A percentile compares a stretch with the other conserved stretches of the same genome.
These are phyloP conservation scores for Acinonyx jubatus DNA, from an alignment of 2,113 vertebrate species.

Conservation along the genomic window DNA sequence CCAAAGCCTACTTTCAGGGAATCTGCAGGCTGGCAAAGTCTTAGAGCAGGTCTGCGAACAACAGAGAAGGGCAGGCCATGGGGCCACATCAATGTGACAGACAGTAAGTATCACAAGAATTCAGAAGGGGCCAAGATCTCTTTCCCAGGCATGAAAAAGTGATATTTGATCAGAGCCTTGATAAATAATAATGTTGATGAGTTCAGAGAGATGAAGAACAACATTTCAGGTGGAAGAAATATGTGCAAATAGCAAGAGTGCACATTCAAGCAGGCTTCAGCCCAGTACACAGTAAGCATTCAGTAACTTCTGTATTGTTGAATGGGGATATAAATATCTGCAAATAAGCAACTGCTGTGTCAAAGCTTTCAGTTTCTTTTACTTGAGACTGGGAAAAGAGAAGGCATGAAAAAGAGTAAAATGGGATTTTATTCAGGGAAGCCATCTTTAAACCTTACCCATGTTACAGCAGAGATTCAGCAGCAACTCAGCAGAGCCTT, in stretches of 20 bases:
- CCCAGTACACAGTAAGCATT: too few species aligned
- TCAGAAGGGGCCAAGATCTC: neutral
- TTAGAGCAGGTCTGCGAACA: neutral
- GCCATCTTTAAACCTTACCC: neutral
- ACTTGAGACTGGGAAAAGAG: neutral
- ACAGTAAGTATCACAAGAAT: accelerated
- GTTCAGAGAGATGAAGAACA: too few species aligned
- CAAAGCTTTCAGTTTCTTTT: neutral
- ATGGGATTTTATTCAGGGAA: neutral
- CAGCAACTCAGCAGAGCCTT: neutral
- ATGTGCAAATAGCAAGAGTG: neutral
- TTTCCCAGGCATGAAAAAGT: neutral
- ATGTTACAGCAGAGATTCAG: neutral
- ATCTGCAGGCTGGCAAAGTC: neutral
- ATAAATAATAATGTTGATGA: neutral
- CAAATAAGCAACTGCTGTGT: neutral
- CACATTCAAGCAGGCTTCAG: accelerated
- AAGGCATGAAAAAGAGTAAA: neutral
- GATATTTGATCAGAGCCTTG: neutral
- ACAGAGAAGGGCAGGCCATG: too few species aligned
- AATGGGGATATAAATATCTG: neutral
- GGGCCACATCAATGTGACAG: accelerated
- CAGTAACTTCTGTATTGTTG: too few species aligned
- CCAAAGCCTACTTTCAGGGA: neutral
- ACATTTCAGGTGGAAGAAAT: neutral